Evolutionary conservation across 2,888 invertebrate genomes (phyloP), one percentile per base, ranked within the genome.

Genomic region (Parochlus steinenii): DNA sequence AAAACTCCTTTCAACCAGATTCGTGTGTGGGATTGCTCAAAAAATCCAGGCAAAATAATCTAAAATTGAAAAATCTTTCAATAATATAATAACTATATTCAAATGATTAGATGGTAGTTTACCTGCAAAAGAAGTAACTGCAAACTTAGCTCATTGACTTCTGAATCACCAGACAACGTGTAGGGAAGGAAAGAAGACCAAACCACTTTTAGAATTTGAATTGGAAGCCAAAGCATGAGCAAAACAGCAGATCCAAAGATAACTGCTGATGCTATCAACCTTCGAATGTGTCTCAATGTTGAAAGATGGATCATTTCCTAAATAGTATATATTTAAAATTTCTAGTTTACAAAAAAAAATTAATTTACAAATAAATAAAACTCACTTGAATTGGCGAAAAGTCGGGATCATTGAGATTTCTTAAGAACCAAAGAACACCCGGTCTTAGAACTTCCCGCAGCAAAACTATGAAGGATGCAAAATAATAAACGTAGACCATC

Each of bases 401-500:
- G 51, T 98, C 97, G 0, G 98, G 97, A 62, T 98, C 97, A 58
- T 98, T 98, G 39, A 98, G 67, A 56, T 98, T 98, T 45, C 95
- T 71, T 46, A 98, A 66, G 58, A 98, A 98, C 97, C 97, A 98
- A 3, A 98, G 64, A 1, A 97, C 93, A 0, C 98, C 98, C 0
- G 98, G 98, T 34, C 98, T 69, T 23, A 98, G 55, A 1, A 95
- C 89, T 60, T 98, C 97, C 34, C 97, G 65, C 16, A 98, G 58
- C 3, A 98, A 63, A 12, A 92, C 65, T 27, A 97, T 85, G 53
- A 92, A 97, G 0, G 93, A 93, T 6, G 97, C 98, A 53, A 98
- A 97, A 62, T 98, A 98, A 59, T 98, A 98, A 10, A 98, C 93
- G 53, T 93, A 98, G 20, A 86, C 85, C 93, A 98, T 97, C 39